Evolutionary conservation across 2,113 vertebrate species (phyloP).

Genomic region (Oreochromis aureus): DNA sequence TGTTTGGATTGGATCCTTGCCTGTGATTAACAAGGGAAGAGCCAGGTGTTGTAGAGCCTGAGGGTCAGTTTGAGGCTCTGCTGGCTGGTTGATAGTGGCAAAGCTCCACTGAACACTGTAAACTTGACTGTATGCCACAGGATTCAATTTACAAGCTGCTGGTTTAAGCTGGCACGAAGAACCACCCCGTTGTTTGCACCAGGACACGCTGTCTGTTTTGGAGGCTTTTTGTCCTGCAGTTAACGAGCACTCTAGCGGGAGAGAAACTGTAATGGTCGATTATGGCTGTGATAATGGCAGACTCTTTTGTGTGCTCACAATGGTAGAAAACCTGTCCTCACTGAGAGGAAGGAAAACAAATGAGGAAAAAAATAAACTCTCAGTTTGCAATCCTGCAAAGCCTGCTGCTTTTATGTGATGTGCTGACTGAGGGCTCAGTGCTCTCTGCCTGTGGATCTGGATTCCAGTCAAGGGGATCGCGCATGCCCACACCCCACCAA

Average conservation of each 20-base stretch:
- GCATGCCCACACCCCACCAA: conserved; percentile 21
- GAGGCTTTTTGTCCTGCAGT: conserved; percentile 55
- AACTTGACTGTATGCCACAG: conserved; percentile 61
- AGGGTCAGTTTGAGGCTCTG: conserved; percentile 54
- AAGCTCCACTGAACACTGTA: conserved; percentile 55
- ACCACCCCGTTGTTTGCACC: conserved; percentile 49
- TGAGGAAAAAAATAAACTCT: conserved; percentile 40
- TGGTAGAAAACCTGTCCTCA: conserved; percentile 38
- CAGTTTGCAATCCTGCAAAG: conserved; percentile 45
- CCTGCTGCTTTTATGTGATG: conserved; percentile 44
- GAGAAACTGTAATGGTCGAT: conserved; percentile 54
- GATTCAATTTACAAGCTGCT: conserved; percentile 70
- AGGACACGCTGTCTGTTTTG: conserved; percentile 40
- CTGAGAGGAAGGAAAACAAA: conserved; percentile 39
- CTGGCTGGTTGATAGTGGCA: conserved; percentile 47
- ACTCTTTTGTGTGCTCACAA: conserved; percentile 47
- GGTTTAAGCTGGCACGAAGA: conserved; percentile 51
- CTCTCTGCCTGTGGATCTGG: conserved; percentile 34
- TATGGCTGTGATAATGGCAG: conserved; percentile 57
- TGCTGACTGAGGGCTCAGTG: conserved; percentile 49
- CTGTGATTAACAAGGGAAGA: conserved; percentile 39
- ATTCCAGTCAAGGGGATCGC: conserved; percentile 41
- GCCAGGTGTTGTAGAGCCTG: conserved; percentile 52
- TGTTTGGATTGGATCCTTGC: conserved; percentile 45
- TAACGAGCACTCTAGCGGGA: conserved; percentile 56